Evolutionary conservation across 1,140 invertebrate species (phyloP), one percentile per base, ranked within the genome.

Genomic region (Daktulosphaira vitifoliae): DNA sequence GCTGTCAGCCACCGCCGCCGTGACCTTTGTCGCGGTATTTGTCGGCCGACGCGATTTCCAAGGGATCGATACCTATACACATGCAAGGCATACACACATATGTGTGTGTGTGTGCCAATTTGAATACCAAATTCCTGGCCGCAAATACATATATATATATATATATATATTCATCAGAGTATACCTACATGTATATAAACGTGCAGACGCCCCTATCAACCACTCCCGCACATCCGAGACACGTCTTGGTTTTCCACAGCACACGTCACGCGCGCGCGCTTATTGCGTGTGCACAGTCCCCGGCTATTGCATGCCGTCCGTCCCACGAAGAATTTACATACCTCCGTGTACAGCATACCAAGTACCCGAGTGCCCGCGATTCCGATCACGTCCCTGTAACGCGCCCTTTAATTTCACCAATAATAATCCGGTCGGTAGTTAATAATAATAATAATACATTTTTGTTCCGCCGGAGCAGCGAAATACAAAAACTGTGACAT

Each of bases 351-450:
- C 29, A n/a, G 29, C 29, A 33, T 33, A 33, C 29, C 29, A 33
- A 33, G 11, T 33, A 33, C 29, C 5, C 29, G 29, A 5, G n/a
- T n/a, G n/a, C n/a, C n/a, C n/a, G n/a, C n/a, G 22, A 62, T 62
- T 62, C 56, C 56, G 56, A 62, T 62, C 56, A 62, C 56, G 56
- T 33, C 11, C 56, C 25, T 33, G 18, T 62, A 62, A 62, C 29
- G 42, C 56, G 56, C 42, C 56, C 56, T 62, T 62, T 46, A 62
- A 62, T 62, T 62, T 46, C 42, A 62, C 42, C 56, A 48, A 48
- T 48, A 48, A 48, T 48, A 48, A 48, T 42, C 56, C 42, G 42
- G 29, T 11, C 29, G 11, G 25, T 25, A 62, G 56, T 62, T 48
- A 48, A 62, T 62, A 62, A 44, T 33, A 6, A 33, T 33, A 6